Evolutionary conservation across 2,113 vertebrate genomes (phyloP).

Genomic region (Melospiza melodia): DNA sequence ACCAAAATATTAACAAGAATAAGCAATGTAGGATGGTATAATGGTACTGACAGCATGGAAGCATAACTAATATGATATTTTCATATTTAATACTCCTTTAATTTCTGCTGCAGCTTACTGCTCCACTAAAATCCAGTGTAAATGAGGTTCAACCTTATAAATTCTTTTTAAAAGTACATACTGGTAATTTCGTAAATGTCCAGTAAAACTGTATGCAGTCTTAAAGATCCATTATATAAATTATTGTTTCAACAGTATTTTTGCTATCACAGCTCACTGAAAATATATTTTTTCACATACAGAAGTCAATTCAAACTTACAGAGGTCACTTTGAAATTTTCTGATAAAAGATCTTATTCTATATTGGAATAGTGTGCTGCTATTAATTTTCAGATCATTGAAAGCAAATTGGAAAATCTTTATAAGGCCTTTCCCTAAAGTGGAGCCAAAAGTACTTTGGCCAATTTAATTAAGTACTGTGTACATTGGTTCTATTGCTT

Average conservation of each 20-base stretch:
- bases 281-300: not conserved
- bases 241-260: not conserved
- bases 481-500: not conserved
- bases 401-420: not conserved
- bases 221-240: not conserved
- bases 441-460: not conserved
- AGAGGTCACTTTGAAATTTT: not conserved
- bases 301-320: not conserved
- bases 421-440: not conserved
- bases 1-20: not conserved
- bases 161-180: not conserved
- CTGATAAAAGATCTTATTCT: not conserved
- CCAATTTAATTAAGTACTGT: not conserved
- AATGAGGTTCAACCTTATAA: not conserved
- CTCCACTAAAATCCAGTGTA: not conserved
- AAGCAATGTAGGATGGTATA: not conserved
- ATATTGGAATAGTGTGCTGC: not conserved
- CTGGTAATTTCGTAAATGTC: not conserved
- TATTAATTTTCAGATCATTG: not conserved
- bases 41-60: not conserved
- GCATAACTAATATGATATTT: not conserved
- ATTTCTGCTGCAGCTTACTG: not conserved
- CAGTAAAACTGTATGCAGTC: not conserved
- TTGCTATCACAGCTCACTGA: not conserved
- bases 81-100: not conserved